A percentile compares a stretch with the other conserved stretches of the same genome.
Evolutionary conservation across 2,888 invertebrate genomes (phyloP).

Genomic region (Drosophila mulleri): DNA sequence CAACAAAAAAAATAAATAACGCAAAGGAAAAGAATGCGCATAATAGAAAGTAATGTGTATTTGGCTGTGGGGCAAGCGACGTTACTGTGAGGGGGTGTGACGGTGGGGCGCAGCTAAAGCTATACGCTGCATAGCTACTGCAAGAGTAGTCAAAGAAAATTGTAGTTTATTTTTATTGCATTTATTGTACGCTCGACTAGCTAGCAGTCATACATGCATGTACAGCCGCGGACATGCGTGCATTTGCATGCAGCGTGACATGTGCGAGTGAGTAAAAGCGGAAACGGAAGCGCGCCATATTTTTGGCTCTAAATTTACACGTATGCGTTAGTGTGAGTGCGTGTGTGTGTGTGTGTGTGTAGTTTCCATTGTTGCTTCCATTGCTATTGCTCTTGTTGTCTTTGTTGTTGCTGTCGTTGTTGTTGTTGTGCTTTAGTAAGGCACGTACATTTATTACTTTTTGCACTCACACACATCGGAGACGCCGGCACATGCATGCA

Average conservation of each 20-base stretch:
- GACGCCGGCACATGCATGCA: constrained; percentile 72
- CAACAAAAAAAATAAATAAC: constrained; percentile 11
- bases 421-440: constrained; percentile 64
- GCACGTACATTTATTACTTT: constrained; percentile 83
- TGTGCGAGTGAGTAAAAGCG: constrained; percentile 54
- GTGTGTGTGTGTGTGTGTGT: constrained; percentile 30
- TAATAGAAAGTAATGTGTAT: constrained; percentile 67
- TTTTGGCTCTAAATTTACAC: constrained; percentile 72
- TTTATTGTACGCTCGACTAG: constrained; percentile 53
- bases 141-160: constrained; percentile 63
- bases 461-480: constrained; percentile 40
- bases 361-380: constrained; percentile 34
- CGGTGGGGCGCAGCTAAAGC: neutral
- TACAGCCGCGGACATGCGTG: constrained; percentile 37
- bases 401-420: constrained; percentile 26
- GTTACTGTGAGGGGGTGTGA: neutral
- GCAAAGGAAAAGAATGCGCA: constrained; percentile 63
- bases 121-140: constrained; percentile 37
- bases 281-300: constrained; percentile 67
- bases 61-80: constrained; percentile 9
- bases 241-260: constrained; percentile 71
- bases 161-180: constrained; percentile 78
- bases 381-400: constrained; percentile 17
- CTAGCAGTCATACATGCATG: neutral
- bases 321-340: constrained; percentile 49